Conservation (phyloP, 1,140 invertebrate genomes). For the Meloidogyne hapla region DNA sequence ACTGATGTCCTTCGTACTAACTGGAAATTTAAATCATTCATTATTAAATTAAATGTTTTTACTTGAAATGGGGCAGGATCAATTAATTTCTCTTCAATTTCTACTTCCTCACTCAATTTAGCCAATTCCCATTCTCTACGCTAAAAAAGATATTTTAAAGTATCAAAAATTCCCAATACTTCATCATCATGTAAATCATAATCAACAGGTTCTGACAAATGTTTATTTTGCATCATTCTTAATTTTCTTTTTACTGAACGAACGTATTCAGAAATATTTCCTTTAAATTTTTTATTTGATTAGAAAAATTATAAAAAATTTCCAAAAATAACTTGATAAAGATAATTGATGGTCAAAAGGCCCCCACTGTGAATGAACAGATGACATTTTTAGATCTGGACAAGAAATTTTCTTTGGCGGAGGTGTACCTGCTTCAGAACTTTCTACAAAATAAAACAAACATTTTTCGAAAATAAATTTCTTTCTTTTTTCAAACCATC, state of each 20-base stretch:
- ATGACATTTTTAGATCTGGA: slow-evolving; percentile 14
- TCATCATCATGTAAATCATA: slow-evolving; percentile 60
- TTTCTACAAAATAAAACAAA: neutral
- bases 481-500: slow-evolving; percentile 3
- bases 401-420: slow-evolving; percentile 19
- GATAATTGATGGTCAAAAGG: slow-evolving; percentile 41
- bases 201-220: slow-evolving; percentile 31
- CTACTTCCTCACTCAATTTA: slow-evolving; percentile 73
- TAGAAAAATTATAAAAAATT: too few species aligned
- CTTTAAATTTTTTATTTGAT: slow-evolving; percentile 30
- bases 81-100: slow-evolving; percentile 83
- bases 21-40: slow-evolving; percentile 18
- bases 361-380: slow-evolving; percentile 13
- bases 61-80: slow-evolving; percentile 94
- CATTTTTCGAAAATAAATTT: neutral
- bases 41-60: neutral
- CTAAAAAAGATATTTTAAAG: slow-evolving; percentile 31
- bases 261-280: slow-evolving; percentile 55
- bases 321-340: slow-evolving; percentile 39
- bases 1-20: slow-evolving; percentile 90
- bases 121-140: slow-evolving; percentile 59
- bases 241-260: slow-evolving; percentile 56
- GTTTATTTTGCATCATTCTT: slow-evolving; percentile 39
- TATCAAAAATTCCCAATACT: slow-evolving; percentile 22
- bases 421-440: neutral